Evolutionary conservation across 2,888 invertebrate species (phyloP), one percentile per base, ranked within the genome.

Genomic region (Brachylomia viminalis): DNA sequence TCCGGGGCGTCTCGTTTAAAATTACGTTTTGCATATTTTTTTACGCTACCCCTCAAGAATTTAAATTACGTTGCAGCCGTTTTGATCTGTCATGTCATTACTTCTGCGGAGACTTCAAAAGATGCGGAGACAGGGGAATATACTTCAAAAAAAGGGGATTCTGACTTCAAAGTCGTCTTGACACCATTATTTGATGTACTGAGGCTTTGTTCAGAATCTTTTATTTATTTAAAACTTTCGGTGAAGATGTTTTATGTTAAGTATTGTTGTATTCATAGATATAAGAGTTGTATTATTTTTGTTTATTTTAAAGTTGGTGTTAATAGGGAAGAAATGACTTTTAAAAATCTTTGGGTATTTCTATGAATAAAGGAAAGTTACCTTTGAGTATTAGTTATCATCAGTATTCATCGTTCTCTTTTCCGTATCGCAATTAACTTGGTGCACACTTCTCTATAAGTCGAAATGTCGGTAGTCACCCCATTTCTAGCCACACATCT

Each of bases 1-100:
- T 80, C 73, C 69, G 72, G 64, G 54, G 17, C 42, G 27, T 54
- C 59, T 62, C 75, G 52, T 87, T 77, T 80, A 70, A 82, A 85
- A 80, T 82, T 83, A 83, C 61, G 59, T 83, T 87, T 85, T 75
- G 64, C 64, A 77, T 82, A 64, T 82, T 77, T 82, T 77, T 82
- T 72, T 65, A 77, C 64, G 64, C 71, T 71, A 74, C 78, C 64
- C 66, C 47, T 49, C 17, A 33, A 23, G 47, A 71, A 82, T 84
- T 78, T 69, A 77, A 86, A 81, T 84, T 72, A 85, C 78, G 68
- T 68, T 82, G 79, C 69, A 70, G 62, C 68, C 77, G 75, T 85
- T 82, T 75, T 78, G 61, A 80, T 79, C 72, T 74, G 81, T 76
- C 75, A 69, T 72, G 79, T 86, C 75, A 85, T 84, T 78, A 77